Percentiles rank a stretch among this genome's conserved stretches.
These are phyloP conservation scores for Nebria ingens DNA, from an alignment of 1,140 invertebrate species.

Conservation along the genomic window DNA sequence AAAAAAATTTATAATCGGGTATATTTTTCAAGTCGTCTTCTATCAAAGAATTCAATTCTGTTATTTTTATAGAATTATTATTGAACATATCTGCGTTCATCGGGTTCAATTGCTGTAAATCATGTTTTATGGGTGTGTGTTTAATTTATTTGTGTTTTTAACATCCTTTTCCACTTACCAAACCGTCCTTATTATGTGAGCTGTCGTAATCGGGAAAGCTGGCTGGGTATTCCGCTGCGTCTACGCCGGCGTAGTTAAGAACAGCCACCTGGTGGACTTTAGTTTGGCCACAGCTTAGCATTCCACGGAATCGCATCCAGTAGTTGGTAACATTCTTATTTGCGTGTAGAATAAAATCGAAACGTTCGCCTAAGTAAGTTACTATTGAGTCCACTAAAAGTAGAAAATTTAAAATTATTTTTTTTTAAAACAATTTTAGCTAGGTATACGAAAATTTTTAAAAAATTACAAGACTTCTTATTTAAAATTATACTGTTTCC, in stretches of 20 bases:
- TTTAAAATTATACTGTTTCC: too few relatives aligned
- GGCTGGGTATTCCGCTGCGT: slow-evolving; percentile 37
- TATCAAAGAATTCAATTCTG: slow-evolving; percentile 49
- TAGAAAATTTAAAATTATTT: slow-evolving; percentile 12
- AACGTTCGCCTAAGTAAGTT: slow-evolving; percentile 74
- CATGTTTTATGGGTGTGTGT: slow-evolving; percentile 1
- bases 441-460: too few relatives aligned
- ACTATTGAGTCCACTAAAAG: slow-evolving; percentile 60
- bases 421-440: background rate
- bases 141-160: background rate
- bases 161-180: slow-evolving; percentile 36
- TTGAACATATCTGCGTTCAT: slow-evolving; percentile 64
- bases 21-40: slow-evolving; percentile 45
- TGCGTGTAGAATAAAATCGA: slow-evolving; percentile 68
- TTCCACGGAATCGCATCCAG: slow-evolving; percentile 66
- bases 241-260: slow-evolving; percentile 4
- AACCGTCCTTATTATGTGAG: slow-evolving; percentile 45
- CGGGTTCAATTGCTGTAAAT: slow-evolving; percentile 63
- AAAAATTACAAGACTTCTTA: too few relatives aligned
- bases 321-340: slow-evolving; percentile 61
- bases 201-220: slow-evolving; percentile 49
- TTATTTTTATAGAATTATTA: slow-evolving; percentile 52
- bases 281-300: slow-evolving; percentile 65
- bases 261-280: slow-evolving; percentile 2
- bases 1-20: slow-evolving; percentile 65